Evolutionary conservation across 1,140 invertebrate genomes (phyloP).

Genomic region (Zaprionus camerounensis): DNA sequence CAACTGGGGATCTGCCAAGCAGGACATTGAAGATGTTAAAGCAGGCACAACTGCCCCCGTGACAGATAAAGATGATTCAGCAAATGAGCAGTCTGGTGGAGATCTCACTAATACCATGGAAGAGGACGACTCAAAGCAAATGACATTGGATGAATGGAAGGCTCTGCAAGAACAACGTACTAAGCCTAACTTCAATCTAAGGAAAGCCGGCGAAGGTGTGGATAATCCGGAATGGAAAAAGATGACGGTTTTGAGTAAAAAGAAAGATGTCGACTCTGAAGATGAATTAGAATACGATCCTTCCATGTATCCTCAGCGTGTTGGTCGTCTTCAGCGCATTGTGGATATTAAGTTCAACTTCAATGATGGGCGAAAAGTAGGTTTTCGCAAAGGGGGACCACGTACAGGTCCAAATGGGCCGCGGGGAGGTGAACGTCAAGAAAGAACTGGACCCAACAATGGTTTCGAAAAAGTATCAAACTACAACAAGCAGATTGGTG

Average conservation of each 20-base stretch:
- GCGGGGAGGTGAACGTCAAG: slow-evolving; percentile 76
- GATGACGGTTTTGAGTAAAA: slow-evolving; percentile 87
- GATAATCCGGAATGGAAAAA: slow-evolving; percentile 96
- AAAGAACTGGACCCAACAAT: slow-evolving; percentile 51
- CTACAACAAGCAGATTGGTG: slow-evolving; percentile 41
- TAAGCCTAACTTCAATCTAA: slow-evolving; percentile 94
- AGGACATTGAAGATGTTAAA: slow-evolving; percentile 91
- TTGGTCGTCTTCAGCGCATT: slow-evolving; percentile 93
- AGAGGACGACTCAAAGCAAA: slow-evolving; percentile 91
- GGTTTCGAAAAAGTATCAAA: slow-evolving; percentile 62
- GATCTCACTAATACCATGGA: slow-evolving; percentile 84
- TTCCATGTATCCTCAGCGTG: slow-evolving; percentile 93
- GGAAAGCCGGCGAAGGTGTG: slow-evolving; percentile 96
- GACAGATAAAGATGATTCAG: slow-evolving; percentile 84
- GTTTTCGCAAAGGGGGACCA: slow-evolving; percentile 86
- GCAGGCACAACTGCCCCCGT: slow-evolving; percentile 82
- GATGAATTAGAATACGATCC: slow-evolving; percentile 90
- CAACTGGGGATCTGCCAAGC: slow-evolving; percentile 97
- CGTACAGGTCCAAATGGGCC: slow-evolving; percentile 84
- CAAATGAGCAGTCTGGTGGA: slow-evolving; percentile 84
- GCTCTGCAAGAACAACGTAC: slow-evolving; percentile 89
- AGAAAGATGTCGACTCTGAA: slow-evolving; percentile 86
- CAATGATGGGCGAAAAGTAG: slow-evolving; percentile 89
- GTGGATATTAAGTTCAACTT: slow-evolving; percentile 96
- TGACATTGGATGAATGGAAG: slow-evolving; percentile 96